phyloP scores from a whole-genome alignment of 2,797 vertebrate species.

The Chloroceryle amazona region DNA sequence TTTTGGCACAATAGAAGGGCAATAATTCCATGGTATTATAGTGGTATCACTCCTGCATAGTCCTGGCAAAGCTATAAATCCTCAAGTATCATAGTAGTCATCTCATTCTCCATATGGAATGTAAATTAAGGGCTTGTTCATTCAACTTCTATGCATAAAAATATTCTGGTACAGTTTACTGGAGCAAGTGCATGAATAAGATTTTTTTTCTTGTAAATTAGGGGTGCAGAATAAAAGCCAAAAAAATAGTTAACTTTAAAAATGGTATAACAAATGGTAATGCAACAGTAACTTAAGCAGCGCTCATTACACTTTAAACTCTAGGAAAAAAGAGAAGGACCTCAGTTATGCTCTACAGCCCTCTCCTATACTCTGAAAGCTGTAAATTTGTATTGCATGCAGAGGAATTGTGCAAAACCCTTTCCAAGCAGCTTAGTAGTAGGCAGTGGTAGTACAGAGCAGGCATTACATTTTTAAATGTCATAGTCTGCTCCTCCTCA shows the following conservation, averaged over 20 bases:
- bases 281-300: background rate
- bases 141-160: background rate
- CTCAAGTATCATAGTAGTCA: background rate
- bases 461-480: background rate
- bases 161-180: background rate
- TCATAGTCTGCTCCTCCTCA: background rate
- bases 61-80: constrained; percentile 52
- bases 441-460: background rate
- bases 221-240: background rate
- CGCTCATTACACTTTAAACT: background rate
- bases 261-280: background rate
- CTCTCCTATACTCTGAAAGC: background rate
- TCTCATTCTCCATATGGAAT: background rate
- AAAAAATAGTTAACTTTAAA: background rate
- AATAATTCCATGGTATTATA: constrained; percentile 50
- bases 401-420: background rate
- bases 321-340: background rate
- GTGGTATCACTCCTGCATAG: background rate
- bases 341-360: background rate
- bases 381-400: background rate
- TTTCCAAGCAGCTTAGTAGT: background rate
- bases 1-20: constrained; percentile 49
- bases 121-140: constrained; percentile 1
- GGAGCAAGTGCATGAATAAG: background rate
- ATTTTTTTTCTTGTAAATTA: background rate